phyloP scores from a whole-genome alignment of 2,113 vertebrate species.

The Tragelaphus scriptus region DNA sequence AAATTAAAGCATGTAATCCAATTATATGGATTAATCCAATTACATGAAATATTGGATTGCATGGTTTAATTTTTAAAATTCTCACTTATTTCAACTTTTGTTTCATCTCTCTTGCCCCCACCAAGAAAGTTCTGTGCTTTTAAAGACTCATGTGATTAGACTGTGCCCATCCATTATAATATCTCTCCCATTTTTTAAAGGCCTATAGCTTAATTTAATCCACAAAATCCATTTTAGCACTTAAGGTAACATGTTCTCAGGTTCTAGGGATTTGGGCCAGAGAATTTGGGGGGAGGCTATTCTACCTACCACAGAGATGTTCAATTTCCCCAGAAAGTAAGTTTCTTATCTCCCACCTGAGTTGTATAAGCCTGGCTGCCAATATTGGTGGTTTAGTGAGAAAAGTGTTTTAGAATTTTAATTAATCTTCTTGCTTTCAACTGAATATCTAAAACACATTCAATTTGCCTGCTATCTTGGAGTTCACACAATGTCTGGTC shows the following conservation, averaged over 20 bases:
- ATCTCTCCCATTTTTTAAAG: not conserved
- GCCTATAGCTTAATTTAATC: not conserved
- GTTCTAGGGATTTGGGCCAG: not conserved
- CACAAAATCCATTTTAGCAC: not conserved
- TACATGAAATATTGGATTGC: not conserved
- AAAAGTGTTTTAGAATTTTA: not conserved
- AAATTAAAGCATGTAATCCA: not conserved
- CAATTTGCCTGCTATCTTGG: not conserved
- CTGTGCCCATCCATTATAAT: not conserved
- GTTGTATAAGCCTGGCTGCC: not conserved
- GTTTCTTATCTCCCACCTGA: not conserved
- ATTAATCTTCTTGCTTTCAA: conserved; percentile 5
- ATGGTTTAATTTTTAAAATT: not conserved
- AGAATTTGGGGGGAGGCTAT: not conserved
- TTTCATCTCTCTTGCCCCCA: not conserved
- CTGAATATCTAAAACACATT: not conserved
- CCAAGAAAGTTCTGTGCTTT: not conserved
- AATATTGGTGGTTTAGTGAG: not conserved
- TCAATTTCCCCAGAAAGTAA: not conserved
- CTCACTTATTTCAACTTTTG: not conserved
- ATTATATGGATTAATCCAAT: not conserved
- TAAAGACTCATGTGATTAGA: not conserved
- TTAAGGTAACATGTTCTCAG: not conserved
- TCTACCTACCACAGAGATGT: not conserved
- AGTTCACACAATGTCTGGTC: not conserved